phyloP scores from a whole-genome alignment of 2,797 vertebrate genomes.

The Tamandua tetradactyla region DNA sequence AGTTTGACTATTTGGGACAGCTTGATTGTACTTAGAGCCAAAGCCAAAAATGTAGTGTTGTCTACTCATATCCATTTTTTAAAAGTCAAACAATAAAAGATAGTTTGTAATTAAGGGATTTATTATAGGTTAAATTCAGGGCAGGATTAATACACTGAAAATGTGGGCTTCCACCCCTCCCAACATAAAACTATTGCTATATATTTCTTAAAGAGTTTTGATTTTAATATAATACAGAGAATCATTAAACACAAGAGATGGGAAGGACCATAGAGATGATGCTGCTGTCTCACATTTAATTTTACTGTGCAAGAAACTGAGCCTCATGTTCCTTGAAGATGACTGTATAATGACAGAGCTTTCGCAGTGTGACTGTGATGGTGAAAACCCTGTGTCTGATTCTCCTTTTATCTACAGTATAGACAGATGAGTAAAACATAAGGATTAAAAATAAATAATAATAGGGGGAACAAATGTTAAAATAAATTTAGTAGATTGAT shows the following conservation, averaged over 20 bases:
- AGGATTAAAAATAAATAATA: no score
- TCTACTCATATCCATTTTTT: conserved; percentile 24
- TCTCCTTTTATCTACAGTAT: no score
- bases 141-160: background rate
- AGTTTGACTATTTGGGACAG: background rate
- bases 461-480: no score
- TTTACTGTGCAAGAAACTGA: conserved; percentile 2
- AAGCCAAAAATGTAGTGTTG: conserved; percentile 15
- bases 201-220: background rate
- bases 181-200: background rate
- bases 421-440: no score
- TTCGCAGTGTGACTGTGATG: no score
- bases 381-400: no score
- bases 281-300: background rate
- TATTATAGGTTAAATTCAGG: background rate
- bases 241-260: background rate
- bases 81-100: conserved; percentile 30
- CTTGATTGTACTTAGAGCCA: background rate
- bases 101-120: background rate
- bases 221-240: conserved; percentile 2
- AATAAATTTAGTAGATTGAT: no score
- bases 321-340: no score
- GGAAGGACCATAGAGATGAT: background rate
- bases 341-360: no score
- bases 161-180: background rate